Base-by-base conservation (phyloP, 2,797 vertebrate genomes). In the Clarias pachynema region DNA sequence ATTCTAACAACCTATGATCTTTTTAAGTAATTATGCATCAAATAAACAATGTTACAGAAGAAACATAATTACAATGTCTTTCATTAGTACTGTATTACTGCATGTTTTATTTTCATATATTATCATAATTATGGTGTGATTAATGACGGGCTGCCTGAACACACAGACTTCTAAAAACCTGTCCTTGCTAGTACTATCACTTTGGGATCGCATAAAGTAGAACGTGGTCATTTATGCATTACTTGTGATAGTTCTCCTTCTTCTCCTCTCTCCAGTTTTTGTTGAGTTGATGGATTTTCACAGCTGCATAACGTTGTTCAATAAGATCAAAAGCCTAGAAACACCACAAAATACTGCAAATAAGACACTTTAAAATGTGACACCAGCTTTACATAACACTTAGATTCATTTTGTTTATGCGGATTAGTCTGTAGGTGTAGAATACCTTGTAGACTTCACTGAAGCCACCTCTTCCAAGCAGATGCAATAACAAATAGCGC, bases 241-340 rank as follows among this genome's bases (percentile, higher is more conserved):
- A 99, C 98, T 99, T 99, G 94, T 99, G 98, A 92, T 99, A 99
- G 93, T 99, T 99, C 94, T 99, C 98, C 91, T 99, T 99, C 92
- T 99, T 99, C 94, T 99, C 98, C 89, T 99, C 98, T 90, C 98
- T 97, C 98, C 98, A 99, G 95, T 98, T 99, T 94, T 99, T 99
- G 95, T 99, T 99, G 90, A 99, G 97, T 92, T 99, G 98, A 91
- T 99, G 98, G 91, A 99, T 99, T 95, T 99, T 99, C 94, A 99
- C 98, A 95, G 98, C 98, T 93, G 98, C 96, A 0, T 99, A 99
- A 91, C 98, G 95, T 95, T 99, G 98, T 92, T 99, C 98, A 92
- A 97, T 98, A 91, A 99, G 96, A 94, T 99, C 98, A 95, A 99
- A 99, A 87, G 98, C 97, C 98, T 99, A 91, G 84, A 2, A 68